phyloP scores from a whole-genome alignment of 1,140 invertebrate species.

The Polypedilum pembai region DNA sequence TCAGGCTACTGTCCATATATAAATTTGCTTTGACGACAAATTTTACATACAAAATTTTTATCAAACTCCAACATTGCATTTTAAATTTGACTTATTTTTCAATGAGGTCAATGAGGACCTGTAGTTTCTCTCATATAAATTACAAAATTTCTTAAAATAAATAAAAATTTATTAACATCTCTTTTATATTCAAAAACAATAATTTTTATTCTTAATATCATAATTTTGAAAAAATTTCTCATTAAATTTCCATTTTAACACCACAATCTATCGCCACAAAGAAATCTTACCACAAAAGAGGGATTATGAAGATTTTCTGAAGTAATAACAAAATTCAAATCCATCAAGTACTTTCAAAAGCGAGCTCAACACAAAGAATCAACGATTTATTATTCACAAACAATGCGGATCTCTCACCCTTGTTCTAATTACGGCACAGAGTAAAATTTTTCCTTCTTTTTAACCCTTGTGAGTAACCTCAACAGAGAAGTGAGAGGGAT shows the following conservation, averaged over 20 bases:
- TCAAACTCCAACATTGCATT: too few species aligned
- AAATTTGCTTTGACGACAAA: too few species aligned
- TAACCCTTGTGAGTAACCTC: neutral
- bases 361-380: neutral
- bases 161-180: too few species aligned
- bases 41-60: too few species aligned
- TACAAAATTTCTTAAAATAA: too few species aligned
- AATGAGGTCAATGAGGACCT: too few species aligned
- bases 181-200: too few species aligned
- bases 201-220: too few species aligned
- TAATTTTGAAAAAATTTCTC: too few species aligned
- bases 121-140: too few species aligned
- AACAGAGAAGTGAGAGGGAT: neutral
- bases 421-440: neutral
- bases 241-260: neutral
- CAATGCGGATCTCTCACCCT: neutral
- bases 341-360: neutral
- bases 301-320: neutral
- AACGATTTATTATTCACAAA: conserved; percentile 19
- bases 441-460: neutral
- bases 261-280: neutral
- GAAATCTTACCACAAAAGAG: neutral
- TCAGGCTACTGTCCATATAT: too few species aligned
- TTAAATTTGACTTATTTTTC: too few species aligned
- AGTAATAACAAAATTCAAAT: neutral